A percentile compares a stretch with the other conserved stretches of the same genome.
These are phyloP conservation scores for Cybosia mesomella DNA, from an alignment of 2,888 invertebrate species.

Conservation along the genomic window DNA sequence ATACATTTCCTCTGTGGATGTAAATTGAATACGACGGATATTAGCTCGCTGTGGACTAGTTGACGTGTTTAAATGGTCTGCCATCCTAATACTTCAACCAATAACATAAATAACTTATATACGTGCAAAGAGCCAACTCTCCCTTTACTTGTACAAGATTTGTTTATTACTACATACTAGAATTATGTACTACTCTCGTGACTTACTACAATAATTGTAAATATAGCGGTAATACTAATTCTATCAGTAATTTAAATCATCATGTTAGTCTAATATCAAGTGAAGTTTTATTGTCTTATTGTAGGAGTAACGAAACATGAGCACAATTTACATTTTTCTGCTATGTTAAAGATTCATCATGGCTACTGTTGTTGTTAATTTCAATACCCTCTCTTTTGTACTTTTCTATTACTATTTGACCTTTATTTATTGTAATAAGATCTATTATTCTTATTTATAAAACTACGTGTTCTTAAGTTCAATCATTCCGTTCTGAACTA, in stretches of 20 bases:
- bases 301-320: neutral
- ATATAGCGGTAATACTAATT: neutral
- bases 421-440: slow-evolving; percentile 4
- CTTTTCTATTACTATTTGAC: neutral
- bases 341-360: neutral
- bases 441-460: slow-evolving; percentile 10
- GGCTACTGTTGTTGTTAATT: neutral
- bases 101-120: neutral
- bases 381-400: neutral
- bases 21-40: slow-evolving; percentile 5
- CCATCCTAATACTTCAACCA: neutral
- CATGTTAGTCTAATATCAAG: neutral
- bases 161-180: neutral
- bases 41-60: neutral
- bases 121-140: neutral
- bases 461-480: neutral
- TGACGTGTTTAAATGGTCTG: neutral
- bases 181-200: neutral
- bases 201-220: neutral
- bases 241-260: neutral
- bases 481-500: neutral
- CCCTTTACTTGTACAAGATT: neutral
- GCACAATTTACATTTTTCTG: neutral
- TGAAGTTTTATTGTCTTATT: neutral
- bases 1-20: slow-evolving; percentile 8